These are phyloP conservation scores for Diploptera punctata DNA, from an alignment of 2,888 invertebrate species.

Conservation along the genomic window DNA sequence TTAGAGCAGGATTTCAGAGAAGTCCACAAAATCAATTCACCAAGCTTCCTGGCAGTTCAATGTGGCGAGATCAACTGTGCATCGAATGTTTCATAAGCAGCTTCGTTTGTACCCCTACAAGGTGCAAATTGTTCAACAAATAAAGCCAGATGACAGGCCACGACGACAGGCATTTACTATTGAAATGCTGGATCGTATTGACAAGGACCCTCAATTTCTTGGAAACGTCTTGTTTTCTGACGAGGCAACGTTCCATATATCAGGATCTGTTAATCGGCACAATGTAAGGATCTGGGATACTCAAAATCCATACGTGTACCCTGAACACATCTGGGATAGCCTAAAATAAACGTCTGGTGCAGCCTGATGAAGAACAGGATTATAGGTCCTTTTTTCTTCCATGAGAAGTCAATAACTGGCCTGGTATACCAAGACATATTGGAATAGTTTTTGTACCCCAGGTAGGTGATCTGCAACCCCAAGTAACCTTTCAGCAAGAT, in stretches of 20 bases:
- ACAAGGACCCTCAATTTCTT: neutral
- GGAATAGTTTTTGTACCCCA: neutral
- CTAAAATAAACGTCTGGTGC: neutral
- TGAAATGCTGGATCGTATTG: neutral
- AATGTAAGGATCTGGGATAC: neutral
- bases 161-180: neutral
- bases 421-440: neutral
- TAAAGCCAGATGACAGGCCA: neutral
- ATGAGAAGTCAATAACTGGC: neutral
- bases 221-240: neutral
- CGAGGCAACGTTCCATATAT: neutral
- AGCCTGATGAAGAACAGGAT: neutral
- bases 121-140: neutral
- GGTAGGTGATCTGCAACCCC: neutral
- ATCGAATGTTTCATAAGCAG: too few species aligned
- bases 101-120: neutral
- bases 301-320: neutral
- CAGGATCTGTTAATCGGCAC: neutral
- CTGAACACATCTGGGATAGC: neutral
- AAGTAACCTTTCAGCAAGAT: neutral
- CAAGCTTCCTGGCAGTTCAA: too few species aligned
- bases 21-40: too few species aligned
- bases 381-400: neutral
- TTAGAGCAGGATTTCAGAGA: conserved; percentile 4
- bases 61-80: too few species aligned